These are phyloP conservation scores for Grus americana DNA, from an alignment of 2,113 vertebrate species.

Conservation along the genomic window DNA sequence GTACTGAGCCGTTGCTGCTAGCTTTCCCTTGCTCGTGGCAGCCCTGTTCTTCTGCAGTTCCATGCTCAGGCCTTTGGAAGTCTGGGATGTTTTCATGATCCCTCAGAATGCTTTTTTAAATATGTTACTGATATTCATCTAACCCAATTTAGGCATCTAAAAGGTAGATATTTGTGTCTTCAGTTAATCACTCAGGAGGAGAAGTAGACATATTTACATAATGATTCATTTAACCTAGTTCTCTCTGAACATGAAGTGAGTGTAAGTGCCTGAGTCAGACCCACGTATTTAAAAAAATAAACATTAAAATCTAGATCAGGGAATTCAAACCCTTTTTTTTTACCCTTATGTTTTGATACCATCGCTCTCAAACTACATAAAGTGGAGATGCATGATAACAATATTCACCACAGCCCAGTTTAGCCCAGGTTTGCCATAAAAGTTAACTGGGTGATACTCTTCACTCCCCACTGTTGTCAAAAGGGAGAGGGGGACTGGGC, in stretches of 20 bases:
- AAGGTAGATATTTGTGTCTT: neutral
- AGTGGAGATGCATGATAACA: neutral
- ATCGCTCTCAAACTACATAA: neutral
- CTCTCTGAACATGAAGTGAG: neutral
- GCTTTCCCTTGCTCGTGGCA: neutral
- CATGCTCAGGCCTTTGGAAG: neutral
- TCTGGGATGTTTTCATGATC: neutral
- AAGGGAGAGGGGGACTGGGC: neutral
- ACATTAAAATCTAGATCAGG: neutral
- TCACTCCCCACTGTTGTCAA: neutral
- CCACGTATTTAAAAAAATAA: neutral
- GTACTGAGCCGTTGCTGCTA: neutral
- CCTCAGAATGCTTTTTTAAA: neutral
- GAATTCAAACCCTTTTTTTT: neutral
- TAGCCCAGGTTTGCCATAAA: neutral
- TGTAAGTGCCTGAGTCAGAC: neutral
- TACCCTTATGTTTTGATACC: neutral
- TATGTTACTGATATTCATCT: neutral
- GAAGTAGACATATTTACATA: neutral
- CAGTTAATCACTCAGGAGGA: neutral
- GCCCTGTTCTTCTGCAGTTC: neutral
- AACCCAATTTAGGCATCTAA: neutral
- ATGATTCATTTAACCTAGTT: neutral
- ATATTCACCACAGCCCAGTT: accelerated
- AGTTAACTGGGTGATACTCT: neutral